Evolutionary conservation across 2,888 invertebrate genomes (phyloP).

Genomic region (Chouioia cunea): DNA sequence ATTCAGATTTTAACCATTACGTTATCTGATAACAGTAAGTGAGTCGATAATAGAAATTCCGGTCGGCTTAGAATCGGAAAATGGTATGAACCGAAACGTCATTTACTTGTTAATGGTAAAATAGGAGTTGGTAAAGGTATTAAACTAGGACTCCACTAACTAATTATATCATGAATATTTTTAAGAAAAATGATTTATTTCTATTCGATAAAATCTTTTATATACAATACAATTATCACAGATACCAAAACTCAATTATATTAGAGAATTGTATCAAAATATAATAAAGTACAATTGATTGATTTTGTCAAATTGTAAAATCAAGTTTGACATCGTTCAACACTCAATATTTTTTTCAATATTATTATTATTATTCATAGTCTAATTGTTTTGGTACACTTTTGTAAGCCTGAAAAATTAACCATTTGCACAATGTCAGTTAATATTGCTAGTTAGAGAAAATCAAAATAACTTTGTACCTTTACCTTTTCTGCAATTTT

Average conservation of each 20-base stretch:
- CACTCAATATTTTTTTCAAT: neutral
- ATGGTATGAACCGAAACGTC: too few species aligned
- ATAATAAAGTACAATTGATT: conserved; percentile 14
- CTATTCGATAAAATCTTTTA: conserved; percentile 6
- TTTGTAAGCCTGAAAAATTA: conserved; percentile 13
- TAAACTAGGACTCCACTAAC: too few species aligned
- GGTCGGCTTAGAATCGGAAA: too few species aligned
- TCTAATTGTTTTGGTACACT: neutral
- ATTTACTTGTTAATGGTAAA: too few species aligned
- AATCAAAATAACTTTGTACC: neutral
- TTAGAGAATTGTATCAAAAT: conserved; percentile 39
- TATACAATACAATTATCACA: conserved; percentile 19
- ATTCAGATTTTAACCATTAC: too few species aligned
- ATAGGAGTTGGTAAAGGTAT: too few species aligned
- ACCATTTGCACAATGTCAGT: neutral
- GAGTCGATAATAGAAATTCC: too few species aligned
- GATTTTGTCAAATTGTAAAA: neutral
- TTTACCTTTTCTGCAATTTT: conserved; percentile 38
- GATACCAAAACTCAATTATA: neutral
- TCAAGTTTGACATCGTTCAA: neutral
- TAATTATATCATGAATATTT: too few species aligned
- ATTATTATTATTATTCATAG: conserved; percentile 8
- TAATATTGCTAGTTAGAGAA: neutral
- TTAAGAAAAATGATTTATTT: conserved; percentile 10
- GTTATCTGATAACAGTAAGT: too few species aligned